Conservation (phyloP, 2,888 invertebrate genomes). For the Heliconius erato region DNA sequence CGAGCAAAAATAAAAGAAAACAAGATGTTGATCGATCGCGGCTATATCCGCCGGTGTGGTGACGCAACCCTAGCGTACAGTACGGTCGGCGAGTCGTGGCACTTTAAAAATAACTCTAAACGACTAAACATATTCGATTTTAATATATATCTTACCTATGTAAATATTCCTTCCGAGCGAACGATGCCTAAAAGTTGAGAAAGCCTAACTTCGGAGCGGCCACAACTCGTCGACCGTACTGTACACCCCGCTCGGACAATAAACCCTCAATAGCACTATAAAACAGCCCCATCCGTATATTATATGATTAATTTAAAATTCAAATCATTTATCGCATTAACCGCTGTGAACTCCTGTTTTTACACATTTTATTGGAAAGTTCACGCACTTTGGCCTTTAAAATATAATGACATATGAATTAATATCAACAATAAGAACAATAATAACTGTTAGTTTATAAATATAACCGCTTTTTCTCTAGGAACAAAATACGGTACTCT, state of each 20-base stretch:
- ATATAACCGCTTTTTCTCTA: slow-evolving; percentile 2
- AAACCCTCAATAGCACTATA: neutral
- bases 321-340: neutral
- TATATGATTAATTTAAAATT: slow-evolving; percentile 12
- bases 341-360: slow-evolving; percentile 1
- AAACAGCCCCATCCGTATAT: neutral
- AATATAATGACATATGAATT: slow-evolving; percentile 7
- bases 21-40: slow-evolving; percentile 68
- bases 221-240: neutral
- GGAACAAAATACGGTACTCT: neutral
- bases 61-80: slow-evolving; percentile 62
- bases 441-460: neutral
- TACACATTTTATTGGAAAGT: slow-evolving; percentile 12
- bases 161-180: neutral
- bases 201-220: neutral
- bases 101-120: neutral
- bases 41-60: slow-evolving; percentile 72
- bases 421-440: slow-evolving; percentile 7
- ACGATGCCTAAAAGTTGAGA: neutral
- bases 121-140: neutral
- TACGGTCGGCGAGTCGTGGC: neutral
- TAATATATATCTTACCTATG: neutral
- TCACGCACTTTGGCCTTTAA: slow-evolving; percentile 17
- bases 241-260: neutral
- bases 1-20: slow-evolving; percentile 70